phyloP scores from a whole-genome alignment of 2,888 invertebrate genomes.

The Sminthurinus aureus region DNA sequence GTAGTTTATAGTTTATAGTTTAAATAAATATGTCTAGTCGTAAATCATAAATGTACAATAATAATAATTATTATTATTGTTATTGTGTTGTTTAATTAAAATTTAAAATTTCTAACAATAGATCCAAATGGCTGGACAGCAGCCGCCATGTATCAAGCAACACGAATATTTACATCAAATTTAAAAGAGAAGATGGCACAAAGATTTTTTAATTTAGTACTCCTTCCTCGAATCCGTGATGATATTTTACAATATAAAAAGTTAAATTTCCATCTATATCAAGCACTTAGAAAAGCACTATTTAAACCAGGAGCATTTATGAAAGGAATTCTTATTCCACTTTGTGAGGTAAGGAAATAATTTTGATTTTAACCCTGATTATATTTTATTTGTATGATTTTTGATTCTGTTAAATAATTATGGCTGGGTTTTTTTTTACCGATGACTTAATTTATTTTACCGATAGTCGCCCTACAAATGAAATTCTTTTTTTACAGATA shows the following conservation, averaged over 20 bases:
- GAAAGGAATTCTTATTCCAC: constrained; percentile 79
- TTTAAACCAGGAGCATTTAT: constrained; percentile 98
- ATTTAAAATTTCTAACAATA: constrained; percentile 59
- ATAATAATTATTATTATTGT: no score
- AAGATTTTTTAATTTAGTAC: constrained; percentile 89
- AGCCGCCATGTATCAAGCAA: constrained; percentile 96
- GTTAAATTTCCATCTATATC: constrained; percentile 95
- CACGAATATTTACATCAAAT: constrained; percentile 96
- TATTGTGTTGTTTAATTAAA: no score
- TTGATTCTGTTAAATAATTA: not conserved
- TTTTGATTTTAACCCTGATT: not conserved
- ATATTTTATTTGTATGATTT: not conserved
- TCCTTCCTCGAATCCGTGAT: constrained; percentile 91
- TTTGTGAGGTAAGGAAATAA: constrained; percentile 67
- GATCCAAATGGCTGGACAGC: constrained; percentile 97
- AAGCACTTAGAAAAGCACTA: constrained; percentile 88
- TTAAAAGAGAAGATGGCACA: constrained; percentile 96
- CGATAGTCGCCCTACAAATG: no score
- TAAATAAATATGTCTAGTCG: no score
- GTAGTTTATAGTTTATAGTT: not conserved
- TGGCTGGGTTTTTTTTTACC: not conserved
- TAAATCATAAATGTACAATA: no score
- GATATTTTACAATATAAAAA: constrained; percentile 95
- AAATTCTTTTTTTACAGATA: no score
- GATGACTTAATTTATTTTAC: constrained; percentile 27